Evolutionary conservation across 23 tunicate genomes (phyloP).

Genomic region (Styela plicata): DNA sequence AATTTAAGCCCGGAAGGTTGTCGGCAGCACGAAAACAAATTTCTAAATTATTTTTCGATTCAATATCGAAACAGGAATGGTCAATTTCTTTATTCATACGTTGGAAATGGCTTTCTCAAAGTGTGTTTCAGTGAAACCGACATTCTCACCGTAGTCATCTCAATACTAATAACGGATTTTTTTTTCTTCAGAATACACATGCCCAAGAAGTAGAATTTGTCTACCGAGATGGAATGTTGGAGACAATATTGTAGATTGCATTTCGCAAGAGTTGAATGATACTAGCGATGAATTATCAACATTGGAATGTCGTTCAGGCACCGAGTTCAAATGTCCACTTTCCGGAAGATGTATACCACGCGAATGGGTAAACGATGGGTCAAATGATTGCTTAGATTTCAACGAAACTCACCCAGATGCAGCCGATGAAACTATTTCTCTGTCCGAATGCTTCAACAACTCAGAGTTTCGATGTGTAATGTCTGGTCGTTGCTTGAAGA

Average conservation of each 20-base stretch:
- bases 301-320: neutral
- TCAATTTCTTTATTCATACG: no score
- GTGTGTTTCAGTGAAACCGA: no score
- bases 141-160: no score
- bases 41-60: no score
- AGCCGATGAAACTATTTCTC: slow-evolving; percentile 13
- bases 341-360: slow-evolving; percentile 33
- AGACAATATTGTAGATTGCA: slow-evolving; percentile 15
- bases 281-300: slow-evolving; percentile 17
- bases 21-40: no score
- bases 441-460: slow-evolving; percentile 7
- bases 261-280: neutral
- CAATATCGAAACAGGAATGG: no score
- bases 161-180: no score
- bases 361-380: slow-evolving; percentile 38
- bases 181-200: slow-evolving; percentile 4
- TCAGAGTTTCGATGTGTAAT: slow-evolving; percentile 21
- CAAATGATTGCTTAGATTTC: slow-evolving; percentile 14
- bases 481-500: slow-evolving; percentile 15
- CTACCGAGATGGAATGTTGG: slow-evolving; percentile 18
- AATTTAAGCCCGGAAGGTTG: no score
- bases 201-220: neutral
- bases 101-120: no score
- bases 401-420: no score
- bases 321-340: slow-evolving; percentile 13